These are phyloP conservation scores for Saccopteryx bilineata DNA, from an alignment of 2,113 vertebrate species.

Conservation along the genomic window DNA sequence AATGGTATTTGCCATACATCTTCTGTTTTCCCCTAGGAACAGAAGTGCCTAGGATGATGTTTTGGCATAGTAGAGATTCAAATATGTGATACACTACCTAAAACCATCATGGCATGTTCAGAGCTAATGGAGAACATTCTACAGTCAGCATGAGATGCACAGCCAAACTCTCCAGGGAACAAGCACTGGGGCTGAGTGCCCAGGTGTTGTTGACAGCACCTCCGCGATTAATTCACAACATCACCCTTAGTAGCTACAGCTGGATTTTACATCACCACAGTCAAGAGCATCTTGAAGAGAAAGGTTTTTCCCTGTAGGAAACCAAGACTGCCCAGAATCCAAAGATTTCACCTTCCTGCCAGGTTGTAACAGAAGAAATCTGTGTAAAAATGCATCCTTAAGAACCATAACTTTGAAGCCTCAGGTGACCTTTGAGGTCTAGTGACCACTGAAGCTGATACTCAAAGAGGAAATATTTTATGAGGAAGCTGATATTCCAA, in stretches of 20 bases:
- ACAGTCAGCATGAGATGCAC: neutral
- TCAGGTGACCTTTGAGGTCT: neutral
- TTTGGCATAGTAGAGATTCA: conserved; percentile 23
- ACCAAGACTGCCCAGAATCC: neutral
- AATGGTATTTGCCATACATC: neutral
- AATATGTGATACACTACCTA: neutral
- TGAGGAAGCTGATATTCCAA: neutral
- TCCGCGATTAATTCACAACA: neutral
- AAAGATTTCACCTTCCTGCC: neutral
- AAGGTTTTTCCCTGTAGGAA: neutral
- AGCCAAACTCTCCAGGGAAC: neutral
- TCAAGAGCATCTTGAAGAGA: neutral
- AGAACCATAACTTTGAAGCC: neutral
- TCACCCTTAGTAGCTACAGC: neutral
- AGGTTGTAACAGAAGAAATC: neutral
- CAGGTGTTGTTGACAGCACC: neutral
- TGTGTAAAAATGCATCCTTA: neutral
- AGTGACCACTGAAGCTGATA: neutral
- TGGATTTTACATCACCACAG: neutral
- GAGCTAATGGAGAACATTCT: neutral
- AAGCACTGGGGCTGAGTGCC: neutral
- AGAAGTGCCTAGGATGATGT: neutral
- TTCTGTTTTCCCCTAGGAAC: neutral
- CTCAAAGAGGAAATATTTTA: neutral
- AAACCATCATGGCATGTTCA: neutral